A percentile compares a stretch with the other conserved stretches of the same genome.
Conservation (phyloP, 2,797 vertebrate species). For the Diplodus sargus region DNA sequence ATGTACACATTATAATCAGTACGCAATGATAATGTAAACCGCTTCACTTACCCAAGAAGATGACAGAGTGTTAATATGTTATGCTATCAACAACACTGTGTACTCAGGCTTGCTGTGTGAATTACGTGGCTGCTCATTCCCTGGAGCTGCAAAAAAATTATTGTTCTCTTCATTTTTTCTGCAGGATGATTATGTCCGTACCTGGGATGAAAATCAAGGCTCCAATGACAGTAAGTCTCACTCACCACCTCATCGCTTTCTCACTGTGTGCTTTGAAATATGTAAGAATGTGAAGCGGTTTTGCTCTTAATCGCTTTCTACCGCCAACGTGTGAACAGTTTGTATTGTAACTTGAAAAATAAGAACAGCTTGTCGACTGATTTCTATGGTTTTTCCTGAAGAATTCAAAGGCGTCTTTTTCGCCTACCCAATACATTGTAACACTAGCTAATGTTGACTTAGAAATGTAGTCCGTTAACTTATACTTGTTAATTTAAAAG, state of each 20-base stretch:
- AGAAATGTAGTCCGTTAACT: too few species aligned
- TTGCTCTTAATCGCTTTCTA: too few species aligned
- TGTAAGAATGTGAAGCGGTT: too few species aligned
- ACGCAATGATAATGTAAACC: constrained; percentile 57
- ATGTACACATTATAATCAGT: constrained; percentile 59
- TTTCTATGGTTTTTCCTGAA: too few species aligned
- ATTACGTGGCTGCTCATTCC: constrained; percentile 1
- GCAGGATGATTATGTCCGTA: constrained; percentile 97
- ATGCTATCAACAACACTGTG: constrained; percentile 22
- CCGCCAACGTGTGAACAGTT: too few species aligned
- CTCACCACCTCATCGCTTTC: constrained; percentile 3
- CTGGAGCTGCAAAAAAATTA: constrained; percentile 33
- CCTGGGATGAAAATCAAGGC: constrained; percentile 95
- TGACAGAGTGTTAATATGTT: constrained; percentile 41
- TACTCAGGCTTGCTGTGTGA: constrained; percentile 23
- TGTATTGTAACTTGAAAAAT: too few species aligned
- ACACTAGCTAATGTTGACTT: too few species aligned
- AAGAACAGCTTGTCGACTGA: too few species aligned
- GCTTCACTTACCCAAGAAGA: constrained; percentile 39
- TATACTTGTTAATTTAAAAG: too few species aligned
- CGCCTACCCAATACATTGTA: too few species aligned
- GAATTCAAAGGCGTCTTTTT: too few species aligned
- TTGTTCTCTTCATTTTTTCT: constrained; percentile 61
- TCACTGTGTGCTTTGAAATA: not conserved
- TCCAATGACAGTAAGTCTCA: constrained; percentile 93